Evolutionary conservation across 2,797 vertebrate genomes (phyloP).

Genomic region (Cebuella pygmaea): DNA sequence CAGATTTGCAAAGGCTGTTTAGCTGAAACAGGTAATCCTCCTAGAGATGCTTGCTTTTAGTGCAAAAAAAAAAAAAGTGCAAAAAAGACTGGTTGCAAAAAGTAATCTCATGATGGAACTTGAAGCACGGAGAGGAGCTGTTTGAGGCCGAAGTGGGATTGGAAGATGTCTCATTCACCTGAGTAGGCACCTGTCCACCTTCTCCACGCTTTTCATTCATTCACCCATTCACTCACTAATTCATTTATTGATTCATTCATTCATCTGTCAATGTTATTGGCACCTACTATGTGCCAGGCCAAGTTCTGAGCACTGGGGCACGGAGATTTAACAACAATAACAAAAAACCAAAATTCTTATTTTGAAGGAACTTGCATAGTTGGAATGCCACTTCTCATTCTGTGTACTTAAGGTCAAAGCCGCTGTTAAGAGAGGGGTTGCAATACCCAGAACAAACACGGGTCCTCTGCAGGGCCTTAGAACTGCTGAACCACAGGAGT

Average conservation of each 20-base stretch:
- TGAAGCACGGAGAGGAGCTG: background rate
- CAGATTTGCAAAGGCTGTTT: background rate
- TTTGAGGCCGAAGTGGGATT: background rate
- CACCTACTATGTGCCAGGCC: background rate
- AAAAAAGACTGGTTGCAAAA: background rate
- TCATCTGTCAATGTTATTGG: background rate
- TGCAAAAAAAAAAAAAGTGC: background rate
- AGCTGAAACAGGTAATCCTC: background rate
- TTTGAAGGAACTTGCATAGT: background rate
- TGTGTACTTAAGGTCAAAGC: background rate
- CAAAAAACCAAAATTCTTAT: background rate
- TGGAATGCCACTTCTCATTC: background rate
- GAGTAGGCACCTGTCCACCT: background rate
- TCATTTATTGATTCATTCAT: background rate
- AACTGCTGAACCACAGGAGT: background rate
- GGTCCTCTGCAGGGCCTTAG: background rate
- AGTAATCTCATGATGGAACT: background rate
- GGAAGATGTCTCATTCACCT: background rate
- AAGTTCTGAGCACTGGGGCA: background rate
- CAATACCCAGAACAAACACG: background rate
- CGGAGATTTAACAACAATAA: background rate
- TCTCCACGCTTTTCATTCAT: background rate
- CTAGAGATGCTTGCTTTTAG: background rate
- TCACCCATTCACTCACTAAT: background rate
- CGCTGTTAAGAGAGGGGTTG: background rate